These are phyloP conservation scores for Fringilla coelebs DNA, from an alignment of 2,797 vertebrate genomes.

Conservation along the genomic window DNA sequence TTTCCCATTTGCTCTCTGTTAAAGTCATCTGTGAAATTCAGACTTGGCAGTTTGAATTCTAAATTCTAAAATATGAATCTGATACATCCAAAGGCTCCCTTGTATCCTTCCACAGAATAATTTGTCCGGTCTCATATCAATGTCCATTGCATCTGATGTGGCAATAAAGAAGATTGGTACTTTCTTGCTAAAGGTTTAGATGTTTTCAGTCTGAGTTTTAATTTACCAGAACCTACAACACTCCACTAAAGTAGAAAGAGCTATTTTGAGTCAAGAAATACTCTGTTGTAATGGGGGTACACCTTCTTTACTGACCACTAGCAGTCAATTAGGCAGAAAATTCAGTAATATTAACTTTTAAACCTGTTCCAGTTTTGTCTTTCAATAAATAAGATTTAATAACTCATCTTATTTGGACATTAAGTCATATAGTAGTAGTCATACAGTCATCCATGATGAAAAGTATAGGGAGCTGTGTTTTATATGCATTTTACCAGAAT, in stretches of 20 bases:
- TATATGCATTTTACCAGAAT: background rate
- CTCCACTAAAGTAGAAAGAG: background rate
- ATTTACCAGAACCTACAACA: background rate
- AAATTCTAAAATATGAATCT: background rate
- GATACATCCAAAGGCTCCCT: background rate
- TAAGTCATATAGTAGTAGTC: background rate
- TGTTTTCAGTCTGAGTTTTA: background rate
- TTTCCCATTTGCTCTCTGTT: background rate
- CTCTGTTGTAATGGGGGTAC: background rate
- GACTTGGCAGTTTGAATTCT: background rate
- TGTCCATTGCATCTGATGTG: background rate
- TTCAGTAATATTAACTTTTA: background rate
- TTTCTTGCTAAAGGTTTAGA: background rate
- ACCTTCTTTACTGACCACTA: background rate
- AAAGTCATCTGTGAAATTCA: background rate
- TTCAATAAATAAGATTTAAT: background rate
- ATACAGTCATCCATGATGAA: background rate
- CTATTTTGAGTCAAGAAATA: background rate
- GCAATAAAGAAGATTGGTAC: background rate
- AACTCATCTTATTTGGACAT: background rate
- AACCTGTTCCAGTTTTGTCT: background rate
- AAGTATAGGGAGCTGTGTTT: background rate
- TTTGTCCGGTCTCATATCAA: background rate
- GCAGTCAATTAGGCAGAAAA: background rate
- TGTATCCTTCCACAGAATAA: background rate